Conservation (phyloP, 1,140 invertebrate species). For the Pseudachorutes palmiensis region DNA sequence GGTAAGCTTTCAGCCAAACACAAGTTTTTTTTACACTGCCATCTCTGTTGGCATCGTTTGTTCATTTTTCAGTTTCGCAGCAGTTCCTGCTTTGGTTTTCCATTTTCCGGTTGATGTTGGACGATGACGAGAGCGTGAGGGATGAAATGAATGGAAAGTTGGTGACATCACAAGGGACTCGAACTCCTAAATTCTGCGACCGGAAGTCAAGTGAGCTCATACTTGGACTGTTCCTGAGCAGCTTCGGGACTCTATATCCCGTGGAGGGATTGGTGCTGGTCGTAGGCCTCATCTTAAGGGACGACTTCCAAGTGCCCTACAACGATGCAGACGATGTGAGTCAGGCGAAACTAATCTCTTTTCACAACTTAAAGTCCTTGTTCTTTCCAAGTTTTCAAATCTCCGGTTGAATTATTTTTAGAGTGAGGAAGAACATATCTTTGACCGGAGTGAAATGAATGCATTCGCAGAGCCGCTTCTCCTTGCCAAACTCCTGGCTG, state of each 20-base stretch:
- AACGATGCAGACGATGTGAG: slow-evolving; percentile 25
- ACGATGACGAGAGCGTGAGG: slow-evolving; percentile 30
- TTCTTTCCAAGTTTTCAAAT: neutral
- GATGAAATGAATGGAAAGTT: slow-evolving; percentile 19
- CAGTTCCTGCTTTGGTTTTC: slow-evolving; percentile 27
- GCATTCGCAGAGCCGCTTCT: slow-evolving; percentile 43
- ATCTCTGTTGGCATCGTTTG: neutral
- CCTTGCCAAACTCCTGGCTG: slow-evolving; percentile 37
- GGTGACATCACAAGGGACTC: neutral
- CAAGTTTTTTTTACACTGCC: neutral
- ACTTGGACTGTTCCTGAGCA: neutral
- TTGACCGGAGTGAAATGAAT: slow-evolving; percentile 50
- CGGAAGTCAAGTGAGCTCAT: slow-evolving; percentile 30
- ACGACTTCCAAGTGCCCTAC: slow-evolving; percentile 26
- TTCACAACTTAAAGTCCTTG: neutral
- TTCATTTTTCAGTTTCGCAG: slow-evolving; percentile 17
- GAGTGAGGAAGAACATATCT: slow-evolving; percentile 44
- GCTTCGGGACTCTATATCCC: neutral
- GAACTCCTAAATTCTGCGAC: slow-evolving; percentile 21
- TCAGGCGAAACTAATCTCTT: neutral
- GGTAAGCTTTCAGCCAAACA: neutral
- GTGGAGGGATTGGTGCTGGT: slow-evolving; percentile 23
- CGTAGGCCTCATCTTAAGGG: slow-evolving; percentile 24
- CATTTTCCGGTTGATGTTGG: slow-evolving; percentile 26
- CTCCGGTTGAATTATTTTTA: slow-evolving; percentile 32